Conservation (phyloP, 2,113 vertebrate species). For the Notechis scutatus region DNA sequence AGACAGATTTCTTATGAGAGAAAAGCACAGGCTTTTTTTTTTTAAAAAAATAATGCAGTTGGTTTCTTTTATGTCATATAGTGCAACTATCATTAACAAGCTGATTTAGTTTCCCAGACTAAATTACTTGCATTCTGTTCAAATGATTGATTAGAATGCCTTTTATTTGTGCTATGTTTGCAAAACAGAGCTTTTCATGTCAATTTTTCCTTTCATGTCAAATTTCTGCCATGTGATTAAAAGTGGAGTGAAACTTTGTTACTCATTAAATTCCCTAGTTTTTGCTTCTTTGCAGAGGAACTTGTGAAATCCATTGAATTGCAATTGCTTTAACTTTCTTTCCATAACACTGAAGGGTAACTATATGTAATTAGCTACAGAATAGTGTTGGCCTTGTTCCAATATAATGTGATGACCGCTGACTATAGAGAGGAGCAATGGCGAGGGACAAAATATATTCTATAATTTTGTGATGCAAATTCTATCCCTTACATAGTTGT, state of each 20-base stretch:
- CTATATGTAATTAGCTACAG: not conserved
- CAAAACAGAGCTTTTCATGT: not conserved
- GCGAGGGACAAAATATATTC: not conserved
- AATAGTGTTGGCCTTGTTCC: not conserved
- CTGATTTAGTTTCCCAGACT: not conserved
- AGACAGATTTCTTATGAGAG: not conserved
- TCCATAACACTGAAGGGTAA: not conserved
- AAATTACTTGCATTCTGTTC: not conserved
- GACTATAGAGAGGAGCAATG: not conserved
- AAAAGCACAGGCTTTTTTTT: not conserved
- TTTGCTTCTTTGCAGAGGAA: not conserved
- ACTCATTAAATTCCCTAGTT: not conserved
- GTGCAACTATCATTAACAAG: not conserved
- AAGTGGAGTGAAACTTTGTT: not conserved
- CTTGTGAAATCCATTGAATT: not conserved
- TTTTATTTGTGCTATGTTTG: not conserved
- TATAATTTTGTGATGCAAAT: not conserved
- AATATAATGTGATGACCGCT: not conserved
- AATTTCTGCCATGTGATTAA: not conserved
- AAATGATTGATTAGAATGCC: not conserved
- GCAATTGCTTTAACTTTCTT: not conserved
- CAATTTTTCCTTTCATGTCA: conserved; percentile 17
- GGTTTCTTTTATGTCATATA: not conserved
- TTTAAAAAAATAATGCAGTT: not conserved
- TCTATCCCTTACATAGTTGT: not conserved